phyloP scores from a whole-genome alignment of 53 echinoderm and acorn worm genomes.

The Stichopus horrens region DNA sequence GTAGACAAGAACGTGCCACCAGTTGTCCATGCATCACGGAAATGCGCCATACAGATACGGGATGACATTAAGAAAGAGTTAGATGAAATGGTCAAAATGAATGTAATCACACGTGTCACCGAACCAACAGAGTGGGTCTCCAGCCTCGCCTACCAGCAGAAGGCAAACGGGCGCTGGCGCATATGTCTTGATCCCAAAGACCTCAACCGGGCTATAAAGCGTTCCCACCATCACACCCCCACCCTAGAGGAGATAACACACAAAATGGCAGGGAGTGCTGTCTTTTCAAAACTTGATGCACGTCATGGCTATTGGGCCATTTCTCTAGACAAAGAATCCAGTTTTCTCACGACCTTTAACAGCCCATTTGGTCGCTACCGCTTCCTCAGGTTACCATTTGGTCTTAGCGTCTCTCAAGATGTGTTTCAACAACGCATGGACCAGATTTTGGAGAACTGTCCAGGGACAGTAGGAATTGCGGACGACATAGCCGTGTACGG shows the following conservation, averaged over 20 bases:
- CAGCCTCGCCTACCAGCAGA: conserved; percentile 40
- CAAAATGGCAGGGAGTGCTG: conserved; percentile 53
- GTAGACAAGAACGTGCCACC: conserved; percentile 40
- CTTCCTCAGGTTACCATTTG: conserved; percentile 63
- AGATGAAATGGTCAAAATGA: conserved; percentile 42
- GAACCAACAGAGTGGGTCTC: conserved; percentile 54
- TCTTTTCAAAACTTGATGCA: conserved; percentile 71
- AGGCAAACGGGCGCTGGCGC: conserved; percentile 40
- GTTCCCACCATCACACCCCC: conserved; percentile 60
- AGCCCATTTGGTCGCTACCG: conserved; percentile 65
- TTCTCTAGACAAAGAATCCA: conserved; percentile 52
- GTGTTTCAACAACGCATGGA: conserved; percentile 70
- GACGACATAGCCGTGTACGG: conserved; percentile 47
- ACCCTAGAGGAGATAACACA: conserved; percentile 67
- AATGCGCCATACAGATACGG: conserved; percentile 48
- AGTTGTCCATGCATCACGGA: conserved; percentile 52
- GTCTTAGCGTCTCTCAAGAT: conserved; percentile 66
- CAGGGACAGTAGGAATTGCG: conserved; percentile 67
- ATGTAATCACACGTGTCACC: conserved; percentile 43
- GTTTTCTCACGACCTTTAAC: conserved; percentile 69
- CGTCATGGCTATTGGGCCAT: conserved; percentile 65
- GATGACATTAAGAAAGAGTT: conserved; percentile 60
- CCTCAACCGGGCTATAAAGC: conserved; percentile 62
- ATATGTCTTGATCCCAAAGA: conserved; percentile 79
- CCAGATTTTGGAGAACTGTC: conserved; percentile 70